Percentiles rank a stretch among this genome's conserved stretches.
These are phyloP conservation scores for Metopolophium dirhodum DNA, from an alignment of 1,140 invertebrate species.

Conservation along the genomic window DNA sequence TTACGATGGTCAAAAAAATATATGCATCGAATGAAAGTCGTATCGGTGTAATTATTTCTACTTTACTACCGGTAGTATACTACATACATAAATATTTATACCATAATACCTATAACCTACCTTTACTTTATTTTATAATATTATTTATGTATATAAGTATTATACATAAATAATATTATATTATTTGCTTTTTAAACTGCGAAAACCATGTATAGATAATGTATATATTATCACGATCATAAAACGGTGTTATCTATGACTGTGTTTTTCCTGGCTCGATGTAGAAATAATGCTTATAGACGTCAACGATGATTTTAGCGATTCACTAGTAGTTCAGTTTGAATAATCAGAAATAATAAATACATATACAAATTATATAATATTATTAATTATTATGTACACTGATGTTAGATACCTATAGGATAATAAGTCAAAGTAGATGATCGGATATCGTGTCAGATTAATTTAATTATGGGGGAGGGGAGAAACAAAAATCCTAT, in stretches of 20 bases:
- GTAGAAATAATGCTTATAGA: not conserved
- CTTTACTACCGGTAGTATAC: not conserved
- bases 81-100: not conserved
- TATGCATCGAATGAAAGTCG: slow-evolving; percentile 12
- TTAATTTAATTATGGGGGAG: not conserved
- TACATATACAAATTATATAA: no score
- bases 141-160: no score
- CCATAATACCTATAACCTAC: not conserved
- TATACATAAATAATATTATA: not conserved
- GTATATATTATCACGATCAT: not conserved
- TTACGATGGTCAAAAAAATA: slow-evolving; percentile 10
- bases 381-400: not conserved
- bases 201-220: not conserved
- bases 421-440: no score
- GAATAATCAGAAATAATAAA: not conserved
- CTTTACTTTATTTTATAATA: not conserved
- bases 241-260: not conserved
- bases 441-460: not conserved
- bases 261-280: not conserved
- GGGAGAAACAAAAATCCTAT: no score
- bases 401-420: not conserved
- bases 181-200: not conserved
- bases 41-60: not conserved
- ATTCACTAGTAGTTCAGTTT: not conserved
- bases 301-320: not conserved